A percentile compares a stretch with the other conserved stretches of the same genome.
phyloP scores from a whole-genome alignment of 2,888 invertebrate species.

The Stramonita haemastoma region DNA sequence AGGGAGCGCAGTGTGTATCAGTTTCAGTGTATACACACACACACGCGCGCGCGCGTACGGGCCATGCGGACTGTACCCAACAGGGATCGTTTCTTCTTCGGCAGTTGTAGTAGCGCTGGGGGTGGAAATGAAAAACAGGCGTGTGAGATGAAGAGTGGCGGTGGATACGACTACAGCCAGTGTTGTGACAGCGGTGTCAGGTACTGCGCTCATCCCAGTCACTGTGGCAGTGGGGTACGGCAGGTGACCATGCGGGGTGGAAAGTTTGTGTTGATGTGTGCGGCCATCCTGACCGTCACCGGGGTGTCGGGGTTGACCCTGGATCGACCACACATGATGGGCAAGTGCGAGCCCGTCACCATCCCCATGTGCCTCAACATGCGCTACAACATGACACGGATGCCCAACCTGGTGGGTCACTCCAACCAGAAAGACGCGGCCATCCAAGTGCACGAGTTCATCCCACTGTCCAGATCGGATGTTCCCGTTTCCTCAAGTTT shows the following conservation, averaged over 20 bases:
- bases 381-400: conserved; percentile 90
- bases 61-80: conserved; percentile 7
- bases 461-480: conserved; percentile 87
- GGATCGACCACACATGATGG: conserved; percentile 33
- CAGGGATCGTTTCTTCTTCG: conserved; percentile 1
- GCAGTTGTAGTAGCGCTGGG: conserved; percentile 32
- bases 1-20: neutral
- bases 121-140: conserved; percentile 30
- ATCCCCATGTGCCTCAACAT: conserved; percentile 89
- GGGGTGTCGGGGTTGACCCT: conserved; percentile 13
- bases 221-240: neutral
- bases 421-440: conserved; percentile 89
- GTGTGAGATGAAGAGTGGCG: neutral
- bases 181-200: neutral
- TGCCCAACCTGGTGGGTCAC: conserved; percentile 91
- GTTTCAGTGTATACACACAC: neutral
- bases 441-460: conserved; percentile 85
- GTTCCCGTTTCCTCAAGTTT: conserved; percentile 89
- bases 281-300: neutral
- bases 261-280: neutral
- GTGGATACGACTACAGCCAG: neutral
- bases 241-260: neutral
- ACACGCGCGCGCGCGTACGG: neutral
- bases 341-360: conserved; percentile 85
- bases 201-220: neutral